Evolutionary conservation across 2,888 invertebrate species (phyloP), one percentile per base, ranked within the genome.

Genomic region (Sarcophaga variegata): DNA sequence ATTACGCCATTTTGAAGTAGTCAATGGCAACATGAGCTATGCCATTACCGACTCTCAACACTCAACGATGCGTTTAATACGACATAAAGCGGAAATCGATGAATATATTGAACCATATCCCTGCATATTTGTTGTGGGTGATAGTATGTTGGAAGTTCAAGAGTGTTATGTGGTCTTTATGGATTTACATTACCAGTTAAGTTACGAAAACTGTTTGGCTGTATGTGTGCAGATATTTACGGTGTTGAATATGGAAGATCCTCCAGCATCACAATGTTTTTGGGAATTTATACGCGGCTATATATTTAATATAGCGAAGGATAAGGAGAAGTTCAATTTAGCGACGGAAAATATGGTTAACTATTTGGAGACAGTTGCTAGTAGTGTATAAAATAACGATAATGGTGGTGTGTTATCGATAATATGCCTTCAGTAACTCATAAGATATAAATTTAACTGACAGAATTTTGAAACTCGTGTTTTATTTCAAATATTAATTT

Each of bases 241-340:
- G 20, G 2, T 83, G 10, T 76, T 87, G 47, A 80, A 83, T n/a
- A 8, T 87, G 62, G 60, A 77, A 2, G 80, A 78, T 80, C 85
- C 85, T 11, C 69, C 49, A 37, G 47, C 85, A 2, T 69, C 86
- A 14, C 8, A 76, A 54, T 77, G 83, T 49, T 82, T 74, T 80
- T 87, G 87, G 85, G 76, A 69, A 17, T 85, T 87, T 22, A 62
- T 87, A 20, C 54, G 82, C 11, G 60, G 70, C 37, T 85, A 82
- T 63, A 69, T 84, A 14, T 76, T 80, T 49, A 63, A 85, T 62
- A 80, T 85, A 37, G 62, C 66, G 3, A 17, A 25, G 4, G 45
- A 70, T 12, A 8, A 60, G 4, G 75, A 81, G 22, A 17, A 62
- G 0, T 59, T 64, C 27, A 69, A 83, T 72, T 45, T 64, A 17